Evolutionary conservation across 1,140 invertebrate genomes (phyloP).

Genomic region (Trichonephila clavipes): DNA sequence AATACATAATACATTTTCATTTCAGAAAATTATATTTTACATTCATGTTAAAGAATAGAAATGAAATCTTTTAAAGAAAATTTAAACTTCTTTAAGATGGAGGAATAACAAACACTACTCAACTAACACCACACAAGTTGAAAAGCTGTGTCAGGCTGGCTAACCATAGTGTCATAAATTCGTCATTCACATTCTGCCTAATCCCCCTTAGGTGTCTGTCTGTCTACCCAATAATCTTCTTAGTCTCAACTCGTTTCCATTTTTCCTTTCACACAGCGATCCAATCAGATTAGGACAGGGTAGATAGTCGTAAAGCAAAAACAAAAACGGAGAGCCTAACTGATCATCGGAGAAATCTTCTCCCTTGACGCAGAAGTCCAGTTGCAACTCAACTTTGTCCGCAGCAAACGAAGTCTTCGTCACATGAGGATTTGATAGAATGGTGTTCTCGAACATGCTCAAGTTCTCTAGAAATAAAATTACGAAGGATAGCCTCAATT

Average conservation of each 20-base stretch:
- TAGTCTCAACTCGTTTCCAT: slow-evolving; percentile 7
- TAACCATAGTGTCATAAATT: slow-evolving; percentile 35
- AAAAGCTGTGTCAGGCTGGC: not conserved
- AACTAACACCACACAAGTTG: not conserved
- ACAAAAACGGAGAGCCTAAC: not conserved
- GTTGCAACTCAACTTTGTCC: slow-evolving; percentile 45
- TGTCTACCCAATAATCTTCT: slow-evolving; percentile 41
- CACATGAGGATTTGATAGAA: not conserved
- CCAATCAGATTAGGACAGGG: slow-evolving; percentile 57
- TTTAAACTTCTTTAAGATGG: too few species aligned
- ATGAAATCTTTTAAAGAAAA: too few species aligned
- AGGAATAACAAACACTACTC: not conserved
- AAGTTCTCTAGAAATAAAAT: too few species aligned
- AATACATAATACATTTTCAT: too few species aligned
- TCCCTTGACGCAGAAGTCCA: slow-evolving; percentile 10
- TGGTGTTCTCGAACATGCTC: not conserved
- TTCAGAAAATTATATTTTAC: too few species aligned
- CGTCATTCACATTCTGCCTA: not conserved
- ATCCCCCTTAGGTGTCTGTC: not conserved
- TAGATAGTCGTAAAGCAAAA: not conserved
- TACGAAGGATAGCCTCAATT: too few species aligned
- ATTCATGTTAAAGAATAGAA: too few species aligned
- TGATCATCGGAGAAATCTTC: slow-evolving; percentile 25
- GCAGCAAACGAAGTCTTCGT: slow-evolving; percentile 7
- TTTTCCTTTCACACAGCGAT: slow-evolving; percentile 42